Evolutionary conservation across 1,140 invertebrate genomes (phyloP).

Genomic region (Cyclargus thomasi): DNA sequence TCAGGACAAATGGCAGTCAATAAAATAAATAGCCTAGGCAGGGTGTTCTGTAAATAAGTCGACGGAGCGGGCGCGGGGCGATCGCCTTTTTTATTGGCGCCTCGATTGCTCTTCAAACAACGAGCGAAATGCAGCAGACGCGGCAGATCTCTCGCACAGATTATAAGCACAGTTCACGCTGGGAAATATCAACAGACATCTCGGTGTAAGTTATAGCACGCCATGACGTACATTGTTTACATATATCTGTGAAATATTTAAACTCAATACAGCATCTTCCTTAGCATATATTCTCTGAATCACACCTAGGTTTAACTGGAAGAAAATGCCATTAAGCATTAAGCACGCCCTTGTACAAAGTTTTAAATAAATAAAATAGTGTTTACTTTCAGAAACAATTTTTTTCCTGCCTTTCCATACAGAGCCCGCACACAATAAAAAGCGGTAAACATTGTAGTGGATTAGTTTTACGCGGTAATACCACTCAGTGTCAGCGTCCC

Average conservation of each 20-base stretch:
- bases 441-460: constrained; percentile 2
- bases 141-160: constrained; percentile 63
- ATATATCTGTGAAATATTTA: too few species aligned
- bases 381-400: neutral
- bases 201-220: neutral
- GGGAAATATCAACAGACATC: constrained; percentile 38
- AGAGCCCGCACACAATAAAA: neutral
- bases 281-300: too few species aligned
- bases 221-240: neutral
- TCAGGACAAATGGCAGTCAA: constrained; percentile 73
- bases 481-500: constrained; percentile 36
- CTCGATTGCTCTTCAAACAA: constrained; percentile 71
- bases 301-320: too few species aligned
- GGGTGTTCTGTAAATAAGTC: constrained; percentile 75
- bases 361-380: too few species aligned
- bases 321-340: too few species aligned
- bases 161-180: constrained; percentile 57
- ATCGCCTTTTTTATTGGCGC: constrained; percentile 73
- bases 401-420: too few species aligned
- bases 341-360: too few species aligned
- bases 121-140: constrained; percentile 51
- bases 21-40: constrained; percentile 74
- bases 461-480: constrained; percentile 18
- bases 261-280: too few species aligned
- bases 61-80: constrained; percentile 59